These are phyloP conservation scores for Semotilus atromaculatus DNA, from an alignment of 2,797 vertebrate genomes.

Conservation along the genomic window DNA sequence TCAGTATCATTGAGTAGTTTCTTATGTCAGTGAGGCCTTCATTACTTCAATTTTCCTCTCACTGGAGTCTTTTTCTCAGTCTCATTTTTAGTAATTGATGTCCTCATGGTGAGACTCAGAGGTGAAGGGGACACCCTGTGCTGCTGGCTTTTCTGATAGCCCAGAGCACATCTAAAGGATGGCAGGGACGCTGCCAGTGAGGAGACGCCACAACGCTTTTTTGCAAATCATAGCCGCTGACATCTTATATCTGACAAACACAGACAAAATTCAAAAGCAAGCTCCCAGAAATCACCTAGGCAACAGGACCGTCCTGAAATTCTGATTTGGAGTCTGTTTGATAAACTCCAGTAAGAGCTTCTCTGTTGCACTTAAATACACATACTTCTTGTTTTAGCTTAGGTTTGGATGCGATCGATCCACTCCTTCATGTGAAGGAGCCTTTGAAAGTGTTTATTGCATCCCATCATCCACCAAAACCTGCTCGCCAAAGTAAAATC, in stretches of 20 bases:
- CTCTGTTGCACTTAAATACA: neutral
- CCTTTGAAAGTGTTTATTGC: conserved; percentile 24
- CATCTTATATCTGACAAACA: conserved; percentile 18
- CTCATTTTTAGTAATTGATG: neutral
- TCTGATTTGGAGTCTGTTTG: conserved; percentile 21
- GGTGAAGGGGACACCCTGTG: neutral
- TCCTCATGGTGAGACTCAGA: conserved; percentile 17
- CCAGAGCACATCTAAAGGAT: conserved; percentile 7
- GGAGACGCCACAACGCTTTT: neutral
- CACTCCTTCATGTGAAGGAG: conserved; percentile 26
- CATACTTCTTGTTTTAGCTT: conserved; percentile 12
- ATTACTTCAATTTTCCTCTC: neutral
- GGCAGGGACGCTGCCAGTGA: neutral
- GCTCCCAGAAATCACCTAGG: conserved; percentile 46
- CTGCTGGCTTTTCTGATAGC: conserved; percentile 3
- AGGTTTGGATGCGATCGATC: conserved; percentile 20
- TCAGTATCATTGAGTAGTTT: neutral
- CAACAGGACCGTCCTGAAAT: conserved; percentile 40
- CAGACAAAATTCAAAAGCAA: conserved; percentile 23
- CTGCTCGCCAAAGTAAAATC: conserved; percentile 4
- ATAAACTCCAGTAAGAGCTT: neutral
- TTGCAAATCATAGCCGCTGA: neutral
- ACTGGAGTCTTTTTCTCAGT: neutral
- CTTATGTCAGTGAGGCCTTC: neutral
- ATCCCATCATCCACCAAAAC: conserved; percentile 2